These are phyloP conservation scores for Nudaria mundana DNA, from an alignment of 2,888 invertebrate species.

Conservation along the genomic window DNA sequence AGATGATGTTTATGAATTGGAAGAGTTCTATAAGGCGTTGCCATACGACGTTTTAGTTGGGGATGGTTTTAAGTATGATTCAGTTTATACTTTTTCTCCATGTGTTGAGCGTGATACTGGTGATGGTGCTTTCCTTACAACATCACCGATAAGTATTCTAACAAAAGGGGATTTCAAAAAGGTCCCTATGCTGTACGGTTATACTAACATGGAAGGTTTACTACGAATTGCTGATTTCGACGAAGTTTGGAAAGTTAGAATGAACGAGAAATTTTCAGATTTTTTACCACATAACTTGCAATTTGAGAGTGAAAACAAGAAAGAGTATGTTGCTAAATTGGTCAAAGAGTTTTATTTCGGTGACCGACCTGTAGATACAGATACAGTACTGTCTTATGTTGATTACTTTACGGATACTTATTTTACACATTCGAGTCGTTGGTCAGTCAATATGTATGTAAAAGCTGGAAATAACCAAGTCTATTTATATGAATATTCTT, in stretches of 20 bases:
- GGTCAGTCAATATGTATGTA: conserved; percentile 36
- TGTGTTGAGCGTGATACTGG: conserved; percentile 34
- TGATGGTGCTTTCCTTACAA: conserved; percentile 40
- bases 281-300: conserved; percentile 48
- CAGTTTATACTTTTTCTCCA: conserved; percentile 32
- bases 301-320: conserved; percentile 41
- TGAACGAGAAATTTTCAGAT: conserved; percentile 45
- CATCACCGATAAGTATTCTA: conserved; percentile 43
- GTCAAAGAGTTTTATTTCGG: conserved; percentile 52
- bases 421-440: conserved; percentile 37
- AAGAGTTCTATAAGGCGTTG: conserved; percentile 44
- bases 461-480: conserved; percentile 45
- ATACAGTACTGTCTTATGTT: conserved; percentile 39
- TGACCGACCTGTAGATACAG: conserved; percentile 29
- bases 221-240: conserved; percentile 23
- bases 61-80: conserved; percentile 24
- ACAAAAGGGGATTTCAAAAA: conserved; percentile 40
- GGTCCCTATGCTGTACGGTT: conserved; percentile 48
- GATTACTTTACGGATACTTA: conserved; percentile 56
- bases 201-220: conserved; percentile 44
- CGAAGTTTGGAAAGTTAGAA: conserved; percentile 20
- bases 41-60: conserved; percentile 32
- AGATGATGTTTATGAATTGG: conserved; percentile 41
- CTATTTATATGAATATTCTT: conserved; percentile 51
- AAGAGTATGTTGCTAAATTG: conserved; percentile 33